Evolutionary conservation across 2,797 vertebrate genomes (phyloP), one percentile per base, ranked within the genome.

Genomic region (Syngnathus rostellatus): DNA sequence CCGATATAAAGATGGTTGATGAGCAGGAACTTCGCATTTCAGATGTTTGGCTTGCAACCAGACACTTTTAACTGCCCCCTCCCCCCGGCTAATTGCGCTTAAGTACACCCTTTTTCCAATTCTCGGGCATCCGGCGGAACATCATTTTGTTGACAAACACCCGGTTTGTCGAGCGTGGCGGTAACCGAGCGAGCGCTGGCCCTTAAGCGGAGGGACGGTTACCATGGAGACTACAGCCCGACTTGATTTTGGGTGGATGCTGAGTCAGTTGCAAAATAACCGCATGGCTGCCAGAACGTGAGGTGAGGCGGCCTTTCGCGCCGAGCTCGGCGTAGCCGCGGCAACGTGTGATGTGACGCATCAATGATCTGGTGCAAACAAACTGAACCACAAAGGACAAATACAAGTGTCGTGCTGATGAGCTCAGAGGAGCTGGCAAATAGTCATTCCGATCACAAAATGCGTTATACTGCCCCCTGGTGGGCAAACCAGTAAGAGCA

Each of bases 211-310:
- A 60, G 69, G 59, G 67, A 68, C 43, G 59, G 84, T 88, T 86
- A 81, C 84, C 70, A 87, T 81, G 58, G 85, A 66, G 84, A 87
- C 84, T 62, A 67, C 63, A 23, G 70, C 76, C 69, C 71, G 80
- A 83, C 75, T 75, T 81, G 77, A 77, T 76, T 80, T 76, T 76
- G 66, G 78, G 72, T 65, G 78, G 66, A 70, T 80, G 83, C 83
- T 82, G 84, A 87, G 79, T 88, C 85, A 80, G 84, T 81, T 83
- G 67, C 16, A 38, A 58, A 38, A 58, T 8, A 17, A 38, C 31
- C 57, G 14, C 55, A 38, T 53, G 51, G n/a, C n/a, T 23, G 51
- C n/a, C 21, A 9, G 9, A 10, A 53, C 8, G 17, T 5, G 2
- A 53, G 50, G 17, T 21, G 50, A 23, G 50, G 50, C 50, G 6